Evolutionary conservation across 2,888 invertebrate genomes (phyloP).

Genomic region (Ligdia adustata): DNA sequence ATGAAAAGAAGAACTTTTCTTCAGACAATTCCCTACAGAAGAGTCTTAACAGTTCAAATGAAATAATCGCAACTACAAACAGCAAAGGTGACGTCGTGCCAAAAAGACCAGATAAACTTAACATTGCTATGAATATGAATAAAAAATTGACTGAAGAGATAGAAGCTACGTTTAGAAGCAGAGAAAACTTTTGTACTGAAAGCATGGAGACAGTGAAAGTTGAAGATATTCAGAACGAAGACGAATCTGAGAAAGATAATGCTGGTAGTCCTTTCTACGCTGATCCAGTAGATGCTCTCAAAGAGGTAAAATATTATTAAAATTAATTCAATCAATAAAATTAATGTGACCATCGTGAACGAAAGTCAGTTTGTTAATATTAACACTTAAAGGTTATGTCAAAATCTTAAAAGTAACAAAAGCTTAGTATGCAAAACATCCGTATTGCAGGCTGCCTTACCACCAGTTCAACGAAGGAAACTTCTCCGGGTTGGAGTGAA

Average conservation of each 20-base stretch:
- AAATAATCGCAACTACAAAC: slow-evolving; percentile 78
- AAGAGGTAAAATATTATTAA: slow-evolving; percentile 71
- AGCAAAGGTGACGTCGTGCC: slow-evolving; percentile 76
- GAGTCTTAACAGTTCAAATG: slow-evolving; percentile 67
- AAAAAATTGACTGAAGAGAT: slow-evolving; percentile 79
- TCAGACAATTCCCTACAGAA: slow-evolving; percentile 70
- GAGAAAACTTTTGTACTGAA: slow-evolving; percentile 68
- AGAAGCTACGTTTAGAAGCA: slow-evolving; percentile 69
- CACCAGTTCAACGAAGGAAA: slow-evolving; percentile 74
- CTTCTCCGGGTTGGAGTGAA: slow-evolving; percentile 68
- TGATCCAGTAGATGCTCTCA: slow-evolving; percentile 93
- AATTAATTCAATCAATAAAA: not conserved
- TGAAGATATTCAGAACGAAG: slow-evolving; percentile 65
- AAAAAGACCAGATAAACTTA: slow-evolving; percentile 79
- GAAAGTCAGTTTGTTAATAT: not conserved
- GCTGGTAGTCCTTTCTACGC: slow-evolving; percentile 95
- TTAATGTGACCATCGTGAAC: not conserved
- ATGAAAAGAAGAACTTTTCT: slow-evolving; percentile 69
- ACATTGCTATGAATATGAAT: slow-evolving; percentile 75
- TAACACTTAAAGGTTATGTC: no score
- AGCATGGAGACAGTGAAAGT: slow-evolving; percentile 80
- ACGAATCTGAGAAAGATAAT: slow-evolving; percentile 81
- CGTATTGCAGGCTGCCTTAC: slow-evolving; percentile 62
- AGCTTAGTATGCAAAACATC: not conserved
- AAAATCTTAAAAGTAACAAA: no score